Percentiles rank a stretch among this genome's conserved stretches.
Conservation (phyloP, 30 jellyfish, hydroid and myxozoan species). For the Turritopsis dohrnii region DNA sequence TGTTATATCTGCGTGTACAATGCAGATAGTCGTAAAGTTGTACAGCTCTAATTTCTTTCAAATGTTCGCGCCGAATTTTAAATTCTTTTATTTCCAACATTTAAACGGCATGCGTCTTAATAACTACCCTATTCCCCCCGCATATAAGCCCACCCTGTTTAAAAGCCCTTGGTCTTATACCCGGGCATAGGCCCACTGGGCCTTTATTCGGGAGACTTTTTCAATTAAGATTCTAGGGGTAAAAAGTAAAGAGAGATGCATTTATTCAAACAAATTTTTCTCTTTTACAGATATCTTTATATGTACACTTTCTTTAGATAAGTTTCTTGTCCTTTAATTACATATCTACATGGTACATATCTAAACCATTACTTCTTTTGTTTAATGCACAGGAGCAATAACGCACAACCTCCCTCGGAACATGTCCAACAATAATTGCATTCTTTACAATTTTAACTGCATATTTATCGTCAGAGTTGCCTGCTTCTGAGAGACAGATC, state of each 20-base stretch:
- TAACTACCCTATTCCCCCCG: no score
- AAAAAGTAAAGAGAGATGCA: not conserved
- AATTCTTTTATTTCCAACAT: no score
- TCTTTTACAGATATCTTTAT: no score
- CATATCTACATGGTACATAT: not conserved
- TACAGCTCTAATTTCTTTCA: no score
- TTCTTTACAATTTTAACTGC: no score
- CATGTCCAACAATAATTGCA: no score
- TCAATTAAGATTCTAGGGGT: not conserved
- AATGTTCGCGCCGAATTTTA: no score
- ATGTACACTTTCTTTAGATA: not conserved
- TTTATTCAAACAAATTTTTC: not conserved
- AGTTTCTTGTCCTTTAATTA: not conserved
- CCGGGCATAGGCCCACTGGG: not conserved
- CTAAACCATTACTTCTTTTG: conserved; percentile 1
- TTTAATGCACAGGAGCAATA: not conserved
- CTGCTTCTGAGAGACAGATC: not conserved
- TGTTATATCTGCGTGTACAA: no score
- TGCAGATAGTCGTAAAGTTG: no score
- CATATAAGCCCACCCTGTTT: conserved; percentile 1
- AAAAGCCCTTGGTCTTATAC: not conserved
- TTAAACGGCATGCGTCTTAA: no score
- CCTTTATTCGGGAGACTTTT: conserved; percentile 12
- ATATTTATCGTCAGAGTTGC: not conserved
- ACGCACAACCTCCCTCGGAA: not conserved